Percentiles rank a stretch among this genome's conserved stretches.
These are phyloP conservation scores for Augiades crinisus DNA, from an alignment of 2,888 invertebrate genomes.

Conservation along the genomic window DNA sequence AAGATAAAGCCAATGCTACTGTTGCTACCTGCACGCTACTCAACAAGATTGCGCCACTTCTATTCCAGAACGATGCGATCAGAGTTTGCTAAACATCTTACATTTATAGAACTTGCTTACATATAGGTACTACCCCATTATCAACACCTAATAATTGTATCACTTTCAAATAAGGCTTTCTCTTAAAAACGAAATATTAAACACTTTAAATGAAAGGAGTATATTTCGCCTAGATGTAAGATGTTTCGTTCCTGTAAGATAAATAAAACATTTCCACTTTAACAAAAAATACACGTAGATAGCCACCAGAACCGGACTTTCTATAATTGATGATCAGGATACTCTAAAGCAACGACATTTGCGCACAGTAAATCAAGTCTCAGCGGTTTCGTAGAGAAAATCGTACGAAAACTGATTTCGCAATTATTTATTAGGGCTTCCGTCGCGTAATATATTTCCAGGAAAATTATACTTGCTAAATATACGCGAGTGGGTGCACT, in stretches of 20 bases:
- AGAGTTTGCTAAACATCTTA: too few species aligned
- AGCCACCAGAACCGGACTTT: background rate
- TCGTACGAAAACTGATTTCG: constrained; percentile 28
- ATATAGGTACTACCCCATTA: too few species aligned
- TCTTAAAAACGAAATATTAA: too few species aligned
- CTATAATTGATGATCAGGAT: constrained; percentile 17
- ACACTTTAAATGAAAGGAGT: too few species aligned
- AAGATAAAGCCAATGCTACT: background rate
- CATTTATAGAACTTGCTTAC: too few species aligned
- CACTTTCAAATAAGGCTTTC: too few species aligned
- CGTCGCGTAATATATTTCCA: constrained; percentile 69
- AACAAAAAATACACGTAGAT: background rate
- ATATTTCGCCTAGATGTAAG: too few species aligned
- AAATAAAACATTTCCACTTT: background rate
- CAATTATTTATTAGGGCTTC: constrained; percentile 51
- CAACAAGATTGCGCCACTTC: too few species aligned
- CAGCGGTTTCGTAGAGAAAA: constrained; percentile 24
- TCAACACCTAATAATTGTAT: too few species aligned
- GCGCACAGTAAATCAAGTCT: constrained; percentile 19
- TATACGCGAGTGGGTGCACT: constrained; percentile 59
- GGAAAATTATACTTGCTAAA: constrained; percentile 72
- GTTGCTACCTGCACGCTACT: background rate
- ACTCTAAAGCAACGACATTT: constrained; percentile 15
- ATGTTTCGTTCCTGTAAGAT: background rate
- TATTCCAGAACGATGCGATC: too few species aligned